Evolutionary conservation across 2,888 invertebrate genomes (phyloP), one percentile per base, ranked within the genome.

Genomic region (Callinectes sapidus): DNA sequence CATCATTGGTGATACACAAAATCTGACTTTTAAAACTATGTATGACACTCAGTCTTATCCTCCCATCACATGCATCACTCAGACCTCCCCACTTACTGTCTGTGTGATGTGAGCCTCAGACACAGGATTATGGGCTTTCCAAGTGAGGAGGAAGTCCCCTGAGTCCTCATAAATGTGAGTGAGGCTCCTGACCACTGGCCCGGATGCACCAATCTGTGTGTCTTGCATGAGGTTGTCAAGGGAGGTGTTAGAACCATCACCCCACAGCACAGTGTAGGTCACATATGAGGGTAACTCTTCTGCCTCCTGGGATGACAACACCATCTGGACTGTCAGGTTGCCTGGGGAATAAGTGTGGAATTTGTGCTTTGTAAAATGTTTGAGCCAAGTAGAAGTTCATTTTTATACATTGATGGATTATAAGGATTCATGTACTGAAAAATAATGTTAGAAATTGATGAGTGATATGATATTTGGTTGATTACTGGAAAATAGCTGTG

Each of bases 291-390:
- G 87, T 28, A 87, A 32, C 8, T 87, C 87, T 16, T 54, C 87
- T 48, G 23, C 16, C n/a, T 42, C 42, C 87, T 54, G n/a, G 23
- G 54, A 14, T 32, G 87, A 35, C 13, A 87, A 54, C n/a, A 48
- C 87, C 42, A 87, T 87, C 14, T 54, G n/a, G 23, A 87, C n/a
- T 87, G 81, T 81, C 35, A 35, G 6, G 35, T 87, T 87, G 48
- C 87, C 87, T 87, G 87, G 13, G 28, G 18, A 87, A 48, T 23
- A 48, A 48, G 5, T 54, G 48, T 71, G 2, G 28, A 23, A 5
- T 10, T 16, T 61, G 23, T 61, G 61, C 2, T 61, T 71, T 8
- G 71, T 28, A n/a, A 28, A 28, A 71, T 8, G 28, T 28, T 13
- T 71, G 0, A 71, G 71, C 13, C n/a, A 71, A 28, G 5, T 28